Base-by-base conservation (phyloP, 2,113 vertebrate genomes). In the Gymnocephalus cernua region DNA sequence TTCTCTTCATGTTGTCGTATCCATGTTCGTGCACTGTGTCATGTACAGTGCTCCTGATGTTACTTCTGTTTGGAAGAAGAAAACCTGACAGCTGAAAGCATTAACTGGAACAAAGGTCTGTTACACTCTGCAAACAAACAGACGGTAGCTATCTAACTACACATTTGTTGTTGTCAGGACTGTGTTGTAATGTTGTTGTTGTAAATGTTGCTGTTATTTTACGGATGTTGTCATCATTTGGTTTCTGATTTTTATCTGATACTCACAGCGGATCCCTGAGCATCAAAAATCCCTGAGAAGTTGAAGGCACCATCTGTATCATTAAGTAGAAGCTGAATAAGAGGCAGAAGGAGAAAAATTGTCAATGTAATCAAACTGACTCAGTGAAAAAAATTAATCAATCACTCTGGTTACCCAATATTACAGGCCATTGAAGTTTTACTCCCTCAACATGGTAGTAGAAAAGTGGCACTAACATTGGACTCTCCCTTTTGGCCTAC, bases 311-410 rank as follows among this genome's bases (percentile, higher is more conserved):
- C 95, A 0, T 95, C 91, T 14, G 97, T 99, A 68, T 94, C 86
- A 59, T 99, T 98, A 14, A 96, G 88, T 29, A 97, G 89, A 29
- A 96, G 90, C 98, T 99, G 84, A 23, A 77, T 91, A 23, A 38
- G 14, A 58, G 25, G 44, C 6, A 62, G 51, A 56, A 53, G 48
- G 10, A 57, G 25, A 27, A n/a, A 41, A 15, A 45, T 51, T 44
- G 25, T 84, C n/a, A 78, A 6, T 38, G n/a, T 19, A 21, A 54
- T 35, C 2, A 16, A 1, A 51, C 5, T 0, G 13, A 41, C 0
- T 23, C 12, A 21, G 44, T 19, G 8, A 72, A 59, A 58, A 1
- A 41, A 41, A 41, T 41, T 2, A 9, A 53, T 27, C 45, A 6
- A 54, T 58, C 3, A 32, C 13, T 51, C 1, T 47, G n/a, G 18